Base-by-base conservation (phyloP, 2,888 invertebrate genomes). In the Chymomyza fuscimana region DNA sequence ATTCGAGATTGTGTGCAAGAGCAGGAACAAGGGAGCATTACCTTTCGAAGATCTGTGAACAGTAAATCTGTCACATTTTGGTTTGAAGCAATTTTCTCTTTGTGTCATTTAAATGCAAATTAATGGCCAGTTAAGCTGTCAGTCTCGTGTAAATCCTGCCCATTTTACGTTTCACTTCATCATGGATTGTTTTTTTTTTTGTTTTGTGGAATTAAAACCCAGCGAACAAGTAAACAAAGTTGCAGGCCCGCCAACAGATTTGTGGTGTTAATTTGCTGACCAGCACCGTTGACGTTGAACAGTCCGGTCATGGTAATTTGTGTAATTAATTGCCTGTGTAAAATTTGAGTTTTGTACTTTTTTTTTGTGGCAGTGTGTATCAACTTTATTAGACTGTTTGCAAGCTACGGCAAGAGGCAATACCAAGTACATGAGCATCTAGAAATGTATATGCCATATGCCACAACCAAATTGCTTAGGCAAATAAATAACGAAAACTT, bases 121-220 rank as follows among this genome's bases (percentile, higher is more conserved):
- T 81, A 83, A 87, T 87, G 87, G 87, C 79, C 87, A 88, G 88
- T 87, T 87, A 83, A 88, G 83, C 80, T 87, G 88, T 81, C 88
- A 81, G 78, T 72, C 71, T 69, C 46, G 46, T 19, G 46, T 56
- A 54, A 66, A 62, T 60, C 58, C 32, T 32, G 58, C 12, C 25
- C 60, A 16, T 50, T 65, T 69, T 54, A 65, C 60, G 32, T 60
- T 74, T 72, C 69, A 68, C 73, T 76, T 72, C 74, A 70, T 58
- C 64, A 32, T 51, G 51, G 52, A 60, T 66, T 64, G 60, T 16
- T 65, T 62, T 58, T 62, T 58, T 52, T 73, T 73, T 72, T 56
- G 73, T 54, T 15, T 58, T 46, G 62, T 61, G 68, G 78, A 71
- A 70, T 54, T 68, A 59, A 51, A 52, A 67, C 54, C 61, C 22